A percentile compares a stretch with the other conserved stretches of the same genome.
Conservation (phyloP, 2,113 vertebrate genomes). For the Lynx canadensis region DNA sequence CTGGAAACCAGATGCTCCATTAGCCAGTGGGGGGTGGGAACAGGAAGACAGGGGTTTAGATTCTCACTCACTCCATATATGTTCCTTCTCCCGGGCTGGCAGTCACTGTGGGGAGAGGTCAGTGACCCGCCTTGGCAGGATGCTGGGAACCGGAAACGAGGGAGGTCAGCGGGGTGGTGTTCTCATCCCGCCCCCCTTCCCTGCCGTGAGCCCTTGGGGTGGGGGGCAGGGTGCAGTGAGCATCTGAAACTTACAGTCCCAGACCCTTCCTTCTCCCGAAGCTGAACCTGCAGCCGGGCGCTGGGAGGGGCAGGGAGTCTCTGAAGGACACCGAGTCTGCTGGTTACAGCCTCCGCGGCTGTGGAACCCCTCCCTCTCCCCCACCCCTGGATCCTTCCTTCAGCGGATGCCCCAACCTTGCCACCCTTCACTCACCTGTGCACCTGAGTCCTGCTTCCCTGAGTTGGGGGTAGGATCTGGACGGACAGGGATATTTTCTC, state of each 20-base stretch:
- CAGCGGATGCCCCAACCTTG: fast-evolving
- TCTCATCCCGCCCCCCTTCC: neutral
- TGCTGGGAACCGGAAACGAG: constrained; percentile 67
- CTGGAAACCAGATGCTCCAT: constrained; percentile 43
- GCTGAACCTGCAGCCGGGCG: neutral
- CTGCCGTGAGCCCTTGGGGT: neutral
- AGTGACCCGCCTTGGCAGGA: constrained; percentile 70
- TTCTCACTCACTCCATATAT: neutral
- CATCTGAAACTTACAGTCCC: neutral
- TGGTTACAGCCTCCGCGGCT: neutral
- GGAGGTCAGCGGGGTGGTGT: neutral
- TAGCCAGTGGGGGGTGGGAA: constrained; percentile 1
- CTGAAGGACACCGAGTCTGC: neutral
- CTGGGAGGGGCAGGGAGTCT: neutral
- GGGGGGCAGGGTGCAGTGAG: neutral
- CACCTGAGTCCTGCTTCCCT: no score
- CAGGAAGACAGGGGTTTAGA: constrained; percentile 47
- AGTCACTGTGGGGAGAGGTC: constrained; percentile 55
- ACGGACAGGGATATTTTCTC: neutral
- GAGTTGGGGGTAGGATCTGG: neutral
- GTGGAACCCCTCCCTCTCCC: no score
- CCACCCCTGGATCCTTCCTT: neutral
- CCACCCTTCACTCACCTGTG: fast-evolving
- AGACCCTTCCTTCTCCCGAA: neutral
- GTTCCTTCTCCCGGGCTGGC: constrained; percentile 50